Evolutionary conservation across 2,113 vertebrate species (phyloP).

Genomic region (Thalassarche chlororhynchos): DNA sequence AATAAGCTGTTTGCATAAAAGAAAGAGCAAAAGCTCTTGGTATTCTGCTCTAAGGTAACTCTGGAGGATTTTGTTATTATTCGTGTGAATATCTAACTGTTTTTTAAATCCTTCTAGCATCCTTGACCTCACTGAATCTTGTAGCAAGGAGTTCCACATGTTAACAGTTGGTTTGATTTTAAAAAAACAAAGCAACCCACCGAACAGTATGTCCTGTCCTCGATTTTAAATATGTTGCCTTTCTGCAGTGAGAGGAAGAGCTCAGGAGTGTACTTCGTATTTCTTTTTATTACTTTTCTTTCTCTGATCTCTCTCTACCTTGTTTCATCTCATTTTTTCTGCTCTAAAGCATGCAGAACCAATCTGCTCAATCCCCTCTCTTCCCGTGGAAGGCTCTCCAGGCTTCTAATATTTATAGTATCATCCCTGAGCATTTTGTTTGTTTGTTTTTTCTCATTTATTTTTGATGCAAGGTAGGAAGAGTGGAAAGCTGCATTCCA

Average conservation of each 20-base stretch:
- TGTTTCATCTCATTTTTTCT: not conserved
- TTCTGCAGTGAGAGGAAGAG: not conserved
- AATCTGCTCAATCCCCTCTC: not conserved
- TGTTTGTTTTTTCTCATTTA: not conserved
- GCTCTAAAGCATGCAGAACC: not conserved
- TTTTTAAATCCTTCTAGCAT: not conserved
- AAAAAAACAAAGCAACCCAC: not conserved
- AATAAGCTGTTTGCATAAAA: not conserved
- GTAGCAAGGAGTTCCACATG: not conserved
- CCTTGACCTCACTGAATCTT: not conserved
- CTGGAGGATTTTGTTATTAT: not conserved
- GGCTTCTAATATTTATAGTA: not conserved
- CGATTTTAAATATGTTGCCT: accelerated
- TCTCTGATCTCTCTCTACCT: not conserved
- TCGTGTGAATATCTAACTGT: not conserved
- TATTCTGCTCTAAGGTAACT: not conserved
- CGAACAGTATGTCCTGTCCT: not conserved
- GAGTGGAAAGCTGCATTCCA: not conserved
- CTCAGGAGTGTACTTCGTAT: not conserved
- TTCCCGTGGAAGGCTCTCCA: not conserved
- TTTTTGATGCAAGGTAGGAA: not conserved
- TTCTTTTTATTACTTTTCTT: not conserved
- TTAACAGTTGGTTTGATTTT: not conserved
- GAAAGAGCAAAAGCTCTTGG: not conserved
- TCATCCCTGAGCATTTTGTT: not conserved